These are phyloP conservation scores for Limnothrissa miodon DNA, from an alignment of 2,113 vertebrate species.

Conservation along the genomic window DNA sequence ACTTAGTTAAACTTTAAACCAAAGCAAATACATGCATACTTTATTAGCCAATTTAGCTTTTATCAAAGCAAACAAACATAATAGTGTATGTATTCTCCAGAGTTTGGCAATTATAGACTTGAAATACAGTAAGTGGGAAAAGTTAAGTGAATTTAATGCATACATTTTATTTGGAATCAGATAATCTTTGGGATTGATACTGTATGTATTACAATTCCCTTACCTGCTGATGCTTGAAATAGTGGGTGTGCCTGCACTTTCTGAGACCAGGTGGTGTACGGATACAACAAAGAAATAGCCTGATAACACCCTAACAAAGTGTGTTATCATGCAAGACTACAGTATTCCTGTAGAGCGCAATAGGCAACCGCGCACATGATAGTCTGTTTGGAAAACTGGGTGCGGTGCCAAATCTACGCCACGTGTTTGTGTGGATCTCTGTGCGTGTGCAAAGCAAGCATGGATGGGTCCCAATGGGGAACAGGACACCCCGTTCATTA, in stretches of 20 bases:
- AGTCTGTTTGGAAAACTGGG: constrained; percentile 28
- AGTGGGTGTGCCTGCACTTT: not conserved
- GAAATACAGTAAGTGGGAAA: not conserved
- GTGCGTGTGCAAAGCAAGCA: not conserved
- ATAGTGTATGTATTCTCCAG: not conserved
- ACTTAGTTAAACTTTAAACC: not conserved
- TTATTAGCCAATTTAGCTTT: not conserved
- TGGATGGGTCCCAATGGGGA: constrained; percentile 41
- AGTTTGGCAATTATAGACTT: not conserved
- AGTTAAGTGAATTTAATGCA: not conserved
- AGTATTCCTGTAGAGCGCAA: not conserved
- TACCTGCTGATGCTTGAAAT: not conserved
- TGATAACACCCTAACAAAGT: not conserved
- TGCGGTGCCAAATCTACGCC: constrained; percentile 5
- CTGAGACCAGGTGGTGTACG: not conserved
- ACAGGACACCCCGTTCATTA: constrained; percentile 58
- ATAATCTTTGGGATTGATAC: not conserved
- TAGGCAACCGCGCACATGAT: not conserved
- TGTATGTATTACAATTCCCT: not conserved
- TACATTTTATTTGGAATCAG: not conserved
- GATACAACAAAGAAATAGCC: not conserved
- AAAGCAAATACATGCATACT: not conserved
- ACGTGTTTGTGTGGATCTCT: not conserved
- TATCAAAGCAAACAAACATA: not conserved
- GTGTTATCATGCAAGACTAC: not conserved